Base-by-base conservation (phyloP, 2,888 invertebrate species). In the Deilephila elpenor region DNA sequence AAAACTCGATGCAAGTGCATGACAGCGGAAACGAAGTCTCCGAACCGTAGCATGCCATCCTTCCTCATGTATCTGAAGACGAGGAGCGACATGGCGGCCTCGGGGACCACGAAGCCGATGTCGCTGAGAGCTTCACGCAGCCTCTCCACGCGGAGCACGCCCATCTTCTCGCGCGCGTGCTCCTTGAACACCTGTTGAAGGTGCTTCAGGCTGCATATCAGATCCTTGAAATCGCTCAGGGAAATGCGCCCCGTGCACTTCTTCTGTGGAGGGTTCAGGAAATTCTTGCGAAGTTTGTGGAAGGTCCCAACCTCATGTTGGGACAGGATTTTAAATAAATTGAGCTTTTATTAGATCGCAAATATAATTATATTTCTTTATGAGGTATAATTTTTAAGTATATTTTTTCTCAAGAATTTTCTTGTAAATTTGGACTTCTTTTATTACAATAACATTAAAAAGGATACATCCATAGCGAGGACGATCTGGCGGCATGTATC, bases 401-500 rank as follows among this genome's bases (percentile, higher is more conserved):
- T 32, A 32, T 32, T 32, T 32, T 2, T 32, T 32, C 32, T 32
- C 32, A 32, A 5, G 32, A 32, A 32, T 5, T 3, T 4, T 32
- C 2, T 5, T 32, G 32, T 32, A 32, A 32, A 32, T 32, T 5
- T 5, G 5, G 32, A 32, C 32, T 32, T 2, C 19, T 32, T 71
- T 25, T 60, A 29, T 61, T 51, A 71, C n/a, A 62, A 44, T 62
- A 32, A 29, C 1, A 8, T 74, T 53, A 1, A 79, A 93, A 94
- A 95, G 96, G 97, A 97, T 97, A 98, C 98, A 93, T 98, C 98
- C 93, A 98, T 96, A 8, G 98, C 96, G 1, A 98, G 95, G 29
- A 98, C 97, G 11, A 98, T 98, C 91, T 98, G 98, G 75, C 98
- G 95, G 85, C 98, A 98, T 1, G 98, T 98, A 89, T 98, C 98